A percentile compares a stretch with the other conserved stretches of the same genome.
These are phyloP conservation scores for Ctenoplectra terminalis DNA, from an alignment of 1,140 invertebrate species.

Conservation along the genomic window DNA sequence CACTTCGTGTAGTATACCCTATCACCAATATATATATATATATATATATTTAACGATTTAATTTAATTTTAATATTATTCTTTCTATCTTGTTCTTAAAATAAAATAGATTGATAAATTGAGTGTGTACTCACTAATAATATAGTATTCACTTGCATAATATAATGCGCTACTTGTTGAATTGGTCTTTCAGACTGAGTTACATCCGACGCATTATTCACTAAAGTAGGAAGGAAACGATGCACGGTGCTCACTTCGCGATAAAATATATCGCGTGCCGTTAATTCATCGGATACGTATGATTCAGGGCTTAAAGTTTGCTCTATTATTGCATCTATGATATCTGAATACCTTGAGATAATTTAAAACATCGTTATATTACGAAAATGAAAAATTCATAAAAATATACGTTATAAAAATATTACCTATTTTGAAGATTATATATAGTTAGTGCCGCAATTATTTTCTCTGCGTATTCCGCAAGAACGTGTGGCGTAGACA, in stretches of 20 bases:
- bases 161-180: conserved; percentile 82
- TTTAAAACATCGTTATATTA: conserved; percentile 5
- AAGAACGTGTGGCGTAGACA: conserved; percentile 87
- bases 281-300: conserved; percentile 82
- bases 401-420: conserved; percentile 1
- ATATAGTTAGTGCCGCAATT: conserved; percentile 88
- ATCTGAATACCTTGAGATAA: conserved; percentile 70
- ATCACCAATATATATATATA: no score
- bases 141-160: conserved; percentile 85
- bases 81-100: not conserved
- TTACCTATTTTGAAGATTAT: conserved; percentile 86
- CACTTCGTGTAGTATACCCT: conserved; percentile 84
- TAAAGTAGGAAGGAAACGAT: conserved; percentile 84
- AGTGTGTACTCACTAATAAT: conserved; percentile 81
- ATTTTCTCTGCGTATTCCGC: conserved; percentile 90
- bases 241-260: conserved; percentile 85
- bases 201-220: conserved; percentile 83
- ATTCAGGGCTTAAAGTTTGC: conserved; percentile 82
- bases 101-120: no score
- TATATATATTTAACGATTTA: conserved; percentile 2
- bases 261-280: conserved; percentile 89
- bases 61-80: not conserved
- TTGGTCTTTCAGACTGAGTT: conserved; percentile 83
- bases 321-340: conserved; percentile 86
- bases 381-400: not conserved